phyloP scores from a whole-genome alignment of 2,113 vertebrate genomes.

The Apteryx mantelli region DNA sequence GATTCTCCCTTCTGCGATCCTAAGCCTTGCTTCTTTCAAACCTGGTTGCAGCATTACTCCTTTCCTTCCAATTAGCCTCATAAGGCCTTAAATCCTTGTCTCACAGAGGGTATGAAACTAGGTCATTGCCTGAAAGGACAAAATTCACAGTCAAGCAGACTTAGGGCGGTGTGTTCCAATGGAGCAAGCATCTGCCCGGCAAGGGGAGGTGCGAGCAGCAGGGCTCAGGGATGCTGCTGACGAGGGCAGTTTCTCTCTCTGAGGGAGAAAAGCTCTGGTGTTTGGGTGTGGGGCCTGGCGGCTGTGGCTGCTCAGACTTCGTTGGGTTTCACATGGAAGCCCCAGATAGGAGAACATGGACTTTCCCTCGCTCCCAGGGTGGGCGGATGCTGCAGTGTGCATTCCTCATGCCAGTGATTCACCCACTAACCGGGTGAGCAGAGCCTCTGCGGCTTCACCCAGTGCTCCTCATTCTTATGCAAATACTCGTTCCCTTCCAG shows the following conservation, averaged over 20 bases:
- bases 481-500: background rate
- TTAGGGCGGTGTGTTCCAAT: background rate
- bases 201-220: background rate
- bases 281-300: background rate
- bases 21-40: background rate
- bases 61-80: background rate
- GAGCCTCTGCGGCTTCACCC: too few relatives aligned
- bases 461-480: background rate
- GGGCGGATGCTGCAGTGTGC: background rate
- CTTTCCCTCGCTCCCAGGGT: background rate
- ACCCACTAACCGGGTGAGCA: background rate
- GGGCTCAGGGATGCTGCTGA: background rate
- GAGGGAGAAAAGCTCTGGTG: background rate
- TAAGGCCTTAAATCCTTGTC: background rate
- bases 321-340: background rate
- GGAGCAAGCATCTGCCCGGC: background rate
- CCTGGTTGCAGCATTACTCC: background rate
- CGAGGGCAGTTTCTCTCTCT: background rate
- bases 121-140: background rate
- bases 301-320: background rate
- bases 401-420: background rate
- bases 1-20: background rate
- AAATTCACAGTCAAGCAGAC: background rate
- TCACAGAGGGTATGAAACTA: background rate
- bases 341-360: background rate